Evolutionary conservation across 2,888 invertebrate species (phyloP), one percentile per base, ranked within the genome.

Genomic region (Lysandra bellargus): DNA sequence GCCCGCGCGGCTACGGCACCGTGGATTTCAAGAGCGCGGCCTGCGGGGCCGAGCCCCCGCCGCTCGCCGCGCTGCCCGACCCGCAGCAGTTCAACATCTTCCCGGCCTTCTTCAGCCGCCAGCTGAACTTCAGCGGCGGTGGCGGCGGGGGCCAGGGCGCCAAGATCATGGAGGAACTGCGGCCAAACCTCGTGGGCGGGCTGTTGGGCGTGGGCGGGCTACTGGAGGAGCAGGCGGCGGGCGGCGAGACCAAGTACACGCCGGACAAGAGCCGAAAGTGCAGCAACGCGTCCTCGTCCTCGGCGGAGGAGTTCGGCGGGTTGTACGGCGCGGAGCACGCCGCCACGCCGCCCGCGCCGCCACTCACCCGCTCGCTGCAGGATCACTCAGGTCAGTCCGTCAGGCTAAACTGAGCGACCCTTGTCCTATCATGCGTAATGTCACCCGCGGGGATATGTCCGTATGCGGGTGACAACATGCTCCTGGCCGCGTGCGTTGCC

Each of bases 71-170:
- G 86, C 95, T 96, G 86, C 95, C 95, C 84, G 96, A 96, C 85
- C 96, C 96, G 83, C 97, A 97, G 89, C 98, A 98, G 95, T 98
- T 98, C 95, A 98, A 98, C 95, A 98, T 98, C 87, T 98, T 98
- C 92, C 98, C 98, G 86, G 98, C 98, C 81, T 98, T 98, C 89
- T 98, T 98, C 92, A 98, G 98, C 95, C 95, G 98, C 83, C 98
- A 98, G 92, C 95, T 98, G 85, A 98, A 98, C 92, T 98, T 98
- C 92, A 96, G 96, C 78, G 95, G 96, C 85, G 92, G 96, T 81
- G 96, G 96, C 81, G 96, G 95, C 80, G 96, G 96, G 87, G 96
- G 97, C 49, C 97, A 97, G 87, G 96, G 96, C 84, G 90, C 95
- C 79, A 97, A 97, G 89, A 96, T 98, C 89, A 98, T 98, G 98